Conservation (phyloP, 2,113 vertebrate species). For the Ophiodon elongatus region DNA sequence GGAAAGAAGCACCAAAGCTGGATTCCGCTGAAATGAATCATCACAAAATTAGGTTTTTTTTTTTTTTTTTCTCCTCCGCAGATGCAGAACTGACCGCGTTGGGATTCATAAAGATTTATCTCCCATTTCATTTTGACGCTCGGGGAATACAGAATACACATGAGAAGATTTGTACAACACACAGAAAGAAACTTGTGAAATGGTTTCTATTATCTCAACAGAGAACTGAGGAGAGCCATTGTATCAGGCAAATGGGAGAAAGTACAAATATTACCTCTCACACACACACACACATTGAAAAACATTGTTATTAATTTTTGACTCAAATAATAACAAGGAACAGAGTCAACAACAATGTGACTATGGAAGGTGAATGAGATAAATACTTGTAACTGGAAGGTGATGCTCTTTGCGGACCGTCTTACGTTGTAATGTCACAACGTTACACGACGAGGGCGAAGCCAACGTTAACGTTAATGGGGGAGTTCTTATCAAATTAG, state of each 20-base stretch:
- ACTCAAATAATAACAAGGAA: neutral
- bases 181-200: neutral
- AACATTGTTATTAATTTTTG: neutral
- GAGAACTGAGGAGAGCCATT: too few relatives aligned
- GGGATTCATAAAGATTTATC: conserved; percentile 33
- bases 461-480: too few relatives aligned
- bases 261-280: neutral
- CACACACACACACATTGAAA: neutral
- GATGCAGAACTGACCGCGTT: neutral
- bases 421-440: too few relatives aligned
- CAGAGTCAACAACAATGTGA: neutral
- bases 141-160: neutral
- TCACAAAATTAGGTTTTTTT: conserved; percentile 16
- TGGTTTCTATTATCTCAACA: neutral
- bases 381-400: neutral
- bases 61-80: neutral
- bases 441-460: too few relatives aligned
- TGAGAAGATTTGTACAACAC: neutral
- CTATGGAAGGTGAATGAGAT: neutral
- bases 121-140: conserved; percentile 2
- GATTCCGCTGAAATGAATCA: conserved; percentile 22
- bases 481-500: too few relatives aligned
- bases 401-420: neutral
- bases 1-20: conserved; percentile 42
- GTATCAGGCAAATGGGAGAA: neutral